A percentile compares a stretch with the other conserved stretches of the same genome.
Evolutionary conservation across 2,888 invertebrate genomes (phyloP).

Genomic region (Stegophylla sp.): DNA sequence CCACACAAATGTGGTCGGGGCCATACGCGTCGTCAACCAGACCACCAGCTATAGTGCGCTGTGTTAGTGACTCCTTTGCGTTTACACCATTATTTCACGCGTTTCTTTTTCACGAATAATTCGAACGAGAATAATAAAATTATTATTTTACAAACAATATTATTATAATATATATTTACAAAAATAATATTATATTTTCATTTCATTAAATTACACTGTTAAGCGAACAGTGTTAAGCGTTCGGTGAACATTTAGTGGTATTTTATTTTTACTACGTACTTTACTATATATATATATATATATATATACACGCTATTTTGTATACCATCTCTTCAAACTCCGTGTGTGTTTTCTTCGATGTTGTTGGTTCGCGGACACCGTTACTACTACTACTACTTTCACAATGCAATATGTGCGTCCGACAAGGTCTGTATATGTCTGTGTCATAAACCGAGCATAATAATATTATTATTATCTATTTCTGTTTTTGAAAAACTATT

Average conservation of each 20-base stretch:
- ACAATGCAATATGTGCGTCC: background rate
- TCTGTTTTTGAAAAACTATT: background rate
- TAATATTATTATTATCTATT: too few relatives aligned
- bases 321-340: background rate
- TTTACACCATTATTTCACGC: background rate
- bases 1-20: constrained; percentile 24
- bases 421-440: constrained; percentile 2
- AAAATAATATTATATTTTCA: background rate
- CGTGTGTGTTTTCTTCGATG: background rate
- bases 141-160: too few relatives aligned
- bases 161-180: background rate
- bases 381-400: background rate
- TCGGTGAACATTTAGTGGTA: too few relatives aligned
- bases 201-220: background rate
- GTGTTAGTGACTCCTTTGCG: background rate
- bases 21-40: background rate
- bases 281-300: too few relatives aligned
- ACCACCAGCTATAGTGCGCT: background rate
- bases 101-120: background rate
- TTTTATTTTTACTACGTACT: too few relatives aligned
- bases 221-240: background rate
- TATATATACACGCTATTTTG: too few relatives aligned
- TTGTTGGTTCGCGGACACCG: background rate
- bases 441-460: background rate
- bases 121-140: too few relatives aligned